Evolutionary conservation across 2,888 invertebrate genomes (phyloP).

Genomic region (Scaptomyza polygonia): DNA sequence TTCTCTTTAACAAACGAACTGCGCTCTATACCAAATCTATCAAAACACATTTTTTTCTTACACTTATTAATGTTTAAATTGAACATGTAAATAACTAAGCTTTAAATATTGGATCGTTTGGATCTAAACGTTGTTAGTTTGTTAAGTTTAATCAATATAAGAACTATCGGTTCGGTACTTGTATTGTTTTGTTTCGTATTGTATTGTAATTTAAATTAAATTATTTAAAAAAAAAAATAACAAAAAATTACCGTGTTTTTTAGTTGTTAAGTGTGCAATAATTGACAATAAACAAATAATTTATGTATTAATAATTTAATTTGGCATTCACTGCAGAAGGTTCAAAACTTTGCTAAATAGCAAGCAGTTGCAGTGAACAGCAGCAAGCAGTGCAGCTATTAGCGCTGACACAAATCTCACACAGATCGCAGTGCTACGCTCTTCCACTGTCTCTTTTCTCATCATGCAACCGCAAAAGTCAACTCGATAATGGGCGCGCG

Average conservation of each 20-base stretch:
- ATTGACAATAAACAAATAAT: constrained; percentile 50
- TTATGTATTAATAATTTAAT: constrained; percentile 1
- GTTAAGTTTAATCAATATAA: constrained; percentile 28
- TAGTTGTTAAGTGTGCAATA: constrained; percentile 66
- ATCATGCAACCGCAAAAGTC: constrained; percentile 1
- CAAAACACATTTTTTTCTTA: constrained; percentile 65
- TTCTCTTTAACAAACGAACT: constrained; percentile 63
- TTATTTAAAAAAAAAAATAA: too few relatives aligned
- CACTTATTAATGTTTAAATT: constrained; percentile 36
- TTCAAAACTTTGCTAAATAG: constrained; percentile 2
- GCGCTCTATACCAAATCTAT: constrained; percentile 83
- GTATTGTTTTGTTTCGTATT: constrained; percentile 49
- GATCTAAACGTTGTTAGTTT: constrained; percentile 52
- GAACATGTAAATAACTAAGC: constrained; percentile 69
- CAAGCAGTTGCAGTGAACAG: background rate
- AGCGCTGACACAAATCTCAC: constrained; percentile 22
- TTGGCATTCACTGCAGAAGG: background rate
- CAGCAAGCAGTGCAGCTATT: background rate
- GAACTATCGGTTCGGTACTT: constrained; percentile 13
- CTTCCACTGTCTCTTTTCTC: background rate
- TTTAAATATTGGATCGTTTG: constrained; percentile 40
- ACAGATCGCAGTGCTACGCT: constrained; percentile 22
- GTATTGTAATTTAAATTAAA: constrained; percentile 61
- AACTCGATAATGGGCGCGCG: constrained; percentile 27
- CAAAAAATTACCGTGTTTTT: too few relatives aligned